Base-by-base conservation (phyloP, 2,113 vertebrate genomes). In the Xenopus borealis region DNA sequence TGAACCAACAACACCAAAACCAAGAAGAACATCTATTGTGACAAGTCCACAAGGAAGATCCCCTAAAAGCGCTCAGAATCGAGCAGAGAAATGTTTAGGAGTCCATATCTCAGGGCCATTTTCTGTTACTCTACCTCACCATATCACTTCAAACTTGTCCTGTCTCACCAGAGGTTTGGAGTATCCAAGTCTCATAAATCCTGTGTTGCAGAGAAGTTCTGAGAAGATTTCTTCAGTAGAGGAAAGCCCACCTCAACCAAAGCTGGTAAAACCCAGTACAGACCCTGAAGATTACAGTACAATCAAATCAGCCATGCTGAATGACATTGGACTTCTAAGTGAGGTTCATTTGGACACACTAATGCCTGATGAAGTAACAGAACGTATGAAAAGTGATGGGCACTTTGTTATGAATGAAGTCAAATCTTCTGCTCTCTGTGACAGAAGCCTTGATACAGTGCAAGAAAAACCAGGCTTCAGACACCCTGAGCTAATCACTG, bases 91-190 rank as follows among this genome's bases (percentile, higher is more conserved):
- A 1, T 91, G 95, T 0, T 92, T 83, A 0, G 96, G 94, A 0
- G 91, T 98, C 72, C 96, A 97, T 85, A 98, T 98, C 83, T 95
- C 95, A 0, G 94, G 91, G 0, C 95, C 96, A 11, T 94, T 94
- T 74, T 83, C 91, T 0, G 95, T 98, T 40, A 96, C 94, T 0
- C 93, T 98, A 18, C 96, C 96, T 0, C 86, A 92, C 10, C 96
- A 98, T 64, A 96, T 98, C 83, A 94, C 94, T 3, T 93, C 93
- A 0, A 93, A 91, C 20, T 68, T 93, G 86, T 93, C 64, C 81
- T 93, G 82, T 80, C 80, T 63, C 80, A 92, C 82, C 33, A 87
- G 85, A 50, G 90, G 88, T 2, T 89, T 86, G 20, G 91, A 91
- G 2, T 87, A 86, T 12, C 89, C 89, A 0, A 84, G 79, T 0